Conservation (phyloP, 2,113 vertebrate genomes). For the Lampris incognitus region DNA sequence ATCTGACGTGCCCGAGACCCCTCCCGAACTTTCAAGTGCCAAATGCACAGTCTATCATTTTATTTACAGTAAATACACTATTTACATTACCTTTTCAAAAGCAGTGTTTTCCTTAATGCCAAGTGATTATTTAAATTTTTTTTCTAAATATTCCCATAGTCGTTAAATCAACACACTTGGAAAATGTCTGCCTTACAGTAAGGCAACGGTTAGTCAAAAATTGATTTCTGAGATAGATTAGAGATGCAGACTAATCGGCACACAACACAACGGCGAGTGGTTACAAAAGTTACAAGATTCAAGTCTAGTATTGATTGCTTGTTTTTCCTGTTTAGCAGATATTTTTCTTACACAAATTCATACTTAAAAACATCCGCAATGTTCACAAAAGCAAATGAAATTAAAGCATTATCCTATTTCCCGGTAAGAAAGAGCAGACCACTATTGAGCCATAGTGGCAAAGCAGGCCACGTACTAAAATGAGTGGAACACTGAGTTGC, state of each 20-base stretch:
- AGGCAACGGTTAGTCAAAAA: constrained; percentile 37
- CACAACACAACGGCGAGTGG: constrained; percentile 50
- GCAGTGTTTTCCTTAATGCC: constrained; percentile 21
- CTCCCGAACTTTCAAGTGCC: constrained; percentile 64
- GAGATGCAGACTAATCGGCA: constrained; percentile 14
- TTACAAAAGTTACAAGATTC: constrained; percentile 31
- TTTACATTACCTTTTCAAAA: constrained; percentile 64
- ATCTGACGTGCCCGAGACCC: background rate
- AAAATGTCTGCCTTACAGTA: background rate
- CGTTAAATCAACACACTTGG: constrained; percentile 23
- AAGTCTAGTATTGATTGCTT: constrained; percentile 17
- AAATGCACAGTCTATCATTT: constrained; percentile 64
- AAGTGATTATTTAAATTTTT: constrained; percentile 52
- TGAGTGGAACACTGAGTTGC: constrained; percentile 8
- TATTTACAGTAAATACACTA: constrained; percentile 79
- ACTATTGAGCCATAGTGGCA: constrained; percentile 34
- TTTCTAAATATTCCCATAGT: constrained; percentile 43
- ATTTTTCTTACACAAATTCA: constrained; percentile 19
- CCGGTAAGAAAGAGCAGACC: constrained; percentile 29
- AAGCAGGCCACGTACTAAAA: constrained; percentile 12
- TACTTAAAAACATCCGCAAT: constrained; percentile 3
- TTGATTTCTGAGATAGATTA: constrained; percentile 16
- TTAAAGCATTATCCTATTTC: constrained; percentile 10
- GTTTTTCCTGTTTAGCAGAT: constrained; percentile 2
- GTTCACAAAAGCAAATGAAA: constrained; percentile 17